Percentiles rank a stretch among this genome's conserved stretches.
phyloP scores from a whole-genome alignment of 2,888 invertebrate genomes.

The Leistus spinibarbis region DNA sequence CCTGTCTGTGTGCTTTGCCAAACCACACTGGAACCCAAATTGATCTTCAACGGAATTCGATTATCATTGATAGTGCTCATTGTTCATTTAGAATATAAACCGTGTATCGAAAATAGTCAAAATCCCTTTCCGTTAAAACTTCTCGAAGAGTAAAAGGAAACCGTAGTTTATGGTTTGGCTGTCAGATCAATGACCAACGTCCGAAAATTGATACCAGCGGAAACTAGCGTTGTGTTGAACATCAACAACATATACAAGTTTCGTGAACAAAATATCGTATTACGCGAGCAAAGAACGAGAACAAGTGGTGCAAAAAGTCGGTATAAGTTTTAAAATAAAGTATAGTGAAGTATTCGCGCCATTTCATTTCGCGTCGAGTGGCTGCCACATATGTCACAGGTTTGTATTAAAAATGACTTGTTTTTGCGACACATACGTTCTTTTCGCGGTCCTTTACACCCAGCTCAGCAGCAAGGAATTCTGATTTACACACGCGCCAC shows the following conservation, averaged over 20 bases:
- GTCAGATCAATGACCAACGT: conserved; percentile 17
- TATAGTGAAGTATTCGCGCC: conserved; percentile 19
- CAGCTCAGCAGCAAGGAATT: background rate
- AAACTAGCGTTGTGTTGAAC: conserved; percentile 16
- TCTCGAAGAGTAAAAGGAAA: too few relatives aligned
- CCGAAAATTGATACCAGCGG: conserved; percentile 33
- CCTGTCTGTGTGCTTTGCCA: too few relatives aligned
- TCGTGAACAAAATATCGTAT: background rate
- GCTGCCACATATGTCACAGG: conserved; percentile 25
- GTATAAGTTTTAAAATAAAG: conserved; percentile 29
- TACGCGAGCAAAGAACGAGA: background rate
- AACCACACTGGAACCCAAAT: too few relatives aligned
- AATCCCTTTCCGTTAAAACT: too few relatives aligned
- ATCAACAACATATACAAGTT: conserved; percentile 13
- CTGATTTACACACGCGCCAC: background rate
- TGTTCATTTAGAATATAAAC: too few relatives aligned
- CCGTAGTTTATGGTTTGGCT: background rate
- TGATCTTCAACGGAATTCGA: too few relatives aligned
- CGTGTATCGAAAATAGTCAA: too few relatives aligned
- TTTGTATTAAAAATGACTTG: conserved; percentile 22
- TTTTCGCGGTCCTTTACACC: background rate
- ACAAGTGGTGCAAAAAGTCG: conserved; percentile 3
- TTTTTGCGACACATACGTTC: conserved; percentile 10
- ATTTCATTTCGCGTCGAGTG: background rate
- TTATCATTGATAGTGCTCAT: too few relatives aligned